These are phyloP conservation scores for Drosophila hawaiiensis DNA, from an alignment of 2,888 invertebrate genomes.

Conservation along the genomic window DNA sequence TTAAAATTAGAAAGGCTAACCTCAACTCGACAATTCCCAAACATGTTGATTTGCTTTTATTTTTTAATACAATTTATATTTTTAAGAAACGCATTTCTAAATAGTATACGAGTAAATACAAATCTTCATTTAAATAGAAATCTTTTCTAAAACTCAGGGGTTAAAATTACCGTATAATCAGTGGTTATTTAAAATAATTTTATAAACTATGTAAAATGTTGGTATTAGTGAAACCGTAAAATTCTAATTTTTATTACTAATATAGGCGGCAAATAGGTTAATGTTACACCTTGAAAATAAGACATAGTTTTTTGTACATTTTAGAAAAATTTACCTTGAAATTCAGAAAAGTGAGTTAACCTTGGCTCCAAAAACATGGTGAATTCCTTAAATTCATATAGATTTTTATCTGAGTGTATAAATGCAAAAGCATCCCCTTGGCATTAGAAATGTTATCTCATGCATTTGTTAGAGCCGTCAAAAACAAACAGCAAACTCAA, in stretches of 20 bases:
- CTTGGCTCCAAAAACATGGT: not conserved
- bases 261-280: too few species aligned
- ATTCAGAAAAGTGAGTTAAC: too few species aligned
- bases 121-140: not conserved
- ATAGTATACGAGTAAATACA: not conserved
- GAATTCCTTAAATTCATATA: not conserved
- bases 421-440: not conserved
- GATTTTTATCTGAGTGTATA: not conserved
- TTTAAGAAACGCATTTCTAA: not conserved
- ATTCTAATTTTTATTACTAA: too few species aligned
- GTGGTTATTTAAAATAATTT: not conserved
- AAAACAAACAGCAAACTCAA: constrained; percentile 14
- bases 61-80: not conserved
- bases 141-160: not conserved
- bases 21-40: too few species aligned
- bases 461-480: constrained; percentile 49
- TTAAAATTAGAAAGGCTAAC: too few species aligned
- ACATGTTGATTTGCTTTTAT: too few species aligned
- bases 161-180: too few species aligned
- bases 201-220: not conserved
- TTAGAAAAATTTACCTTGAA: too few species aligned
- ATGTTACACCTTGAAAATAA: not conserved
- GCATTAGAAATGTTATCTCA: constrained; percentile 41
- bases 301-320: too few species aligned
- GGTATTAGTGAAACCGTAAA: too few species aligned